Evolutionary conservation across 2,797 vertebrate species (phyloP), one percentile per base, ranked within the genome.

Genomic region (Ispidina picta): DNA sequence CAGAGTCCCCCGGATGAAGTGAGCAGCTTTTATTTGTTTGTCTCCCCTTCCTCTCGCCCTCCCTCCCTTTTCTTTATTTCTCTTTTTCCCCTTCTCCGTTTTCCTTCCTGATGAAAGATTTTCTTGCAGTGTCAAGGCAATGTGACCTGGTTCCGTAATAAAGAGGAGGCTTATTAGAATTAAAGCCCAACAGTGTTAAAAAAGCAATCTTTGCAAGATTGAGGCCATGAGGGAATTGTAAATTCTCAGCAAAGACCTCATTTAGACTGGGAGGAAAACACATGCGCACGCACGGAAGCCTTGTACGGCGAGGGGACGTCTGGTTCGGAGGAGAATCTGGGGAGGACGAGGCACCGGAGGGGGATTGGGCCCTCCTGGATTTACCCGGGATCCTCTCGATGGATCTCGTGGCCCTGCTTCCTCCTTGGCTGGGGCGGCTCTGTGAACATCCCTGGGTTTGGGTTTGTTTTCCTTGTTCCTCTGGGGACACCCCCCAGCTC

Each of bases 241-340:
- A 95, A 97, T 97, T 96, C 96, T 97, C 82, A 71, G 96, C 96
- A 89, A 96, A 97, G 97, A 94, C 95, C 96, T 97, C 96, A 79
- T 96, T 96, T 94, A 90, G 96, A 64, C 83, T 52, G 95, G 94
- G 96, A 94, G 91, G 88, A 74, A 96, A 97, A 96, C 92, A 89
- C 92, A 82, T 39, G 63, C 23, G 31, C 74, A 8, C 16, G 43
- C 35, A 10, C 39, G 5, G 29, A 83, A 72, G 83, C 88, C 68
- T 55, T 55, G 87, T 90, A 35, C 70, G 0, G 78, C 0, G 44
- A 84, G 94, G 96, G 95, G 86, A 84, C 56, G 79, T 85, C 82
- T 79, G 88, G 51, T 80, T 79, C 48, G 70, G 26, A 72, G 86
- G 71, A 59, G 94, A 79, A 71, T 90, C 77, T 94, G 79, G 95